These are phyloP conservation scores for Dasypolia templi DNA, from an alignment of 2,888 invertebrate species.

Conservation along the genomic window DNA sequence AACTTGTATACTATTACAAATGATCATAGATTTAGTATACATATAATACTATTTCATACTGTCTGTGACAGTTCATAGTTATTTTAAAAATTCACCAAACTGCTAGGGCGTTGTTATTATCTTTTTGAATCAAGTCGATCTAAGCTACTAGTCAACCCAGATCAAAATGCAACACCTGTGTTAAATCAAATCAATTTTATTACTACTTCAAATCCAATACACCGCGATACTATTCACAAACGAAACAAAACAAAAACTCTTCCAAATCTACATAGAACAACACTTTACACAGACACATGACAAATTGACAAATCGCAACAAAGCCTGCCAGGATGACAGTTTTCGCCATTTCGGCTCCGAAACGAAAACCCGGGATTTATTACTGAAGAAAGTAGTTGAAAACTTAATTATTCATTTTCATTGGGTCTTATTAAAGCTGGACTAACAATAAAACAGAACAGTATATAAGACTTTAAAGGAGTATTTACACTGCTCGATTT, in stretches of 20 bases:
- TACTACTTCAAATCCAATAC: constrained; percentile 8
- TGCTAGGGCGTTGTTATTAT: background rate
- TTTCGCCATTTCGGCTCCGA: constrained; percentile 43
- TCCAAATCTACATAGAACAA: constrained; percentile 58
- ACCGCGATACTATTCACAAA: constrained; percentile 26
- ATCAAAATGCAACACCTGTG: constrained; percentile 5
- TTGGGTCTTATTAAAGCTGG: constrained; percentile 56
- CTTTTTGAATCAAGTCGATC: background rate
- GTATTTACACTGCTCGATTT: constrained; percentile 1
- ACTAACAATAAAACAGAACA: constrained; percentile 48
- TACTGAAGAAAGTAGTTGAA: constrained; percentile 47
- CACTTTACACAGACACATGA: constrained; percentile 52
- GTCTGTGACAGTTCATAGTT: background rate
- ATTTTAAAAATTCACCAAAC: background rate
- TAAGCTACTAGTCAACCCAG: background rate
- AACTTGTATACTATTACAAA: too few species aligned
- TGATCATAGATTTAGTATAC: too few species aligned
- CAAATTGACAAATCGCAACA: constrained; percentile 54
- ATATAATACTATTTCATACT: background rate
- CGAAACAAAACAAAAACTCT: constrained; percentile 53
- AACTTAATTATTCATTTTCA: constrained; percentile 66
- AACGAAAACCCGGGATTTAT: constrained; percentile 51
- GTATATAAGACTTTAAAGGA: constrained; percentile 35
- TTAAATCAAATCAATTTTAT: constrained; percentile 32
- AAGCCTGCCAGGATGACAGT: constrained; percentile 25